Evolutionary conservation across 2,888 invertebrate genomes (phyloP).

Genomic region (Hofmannophila pseudospretella): DNA sequence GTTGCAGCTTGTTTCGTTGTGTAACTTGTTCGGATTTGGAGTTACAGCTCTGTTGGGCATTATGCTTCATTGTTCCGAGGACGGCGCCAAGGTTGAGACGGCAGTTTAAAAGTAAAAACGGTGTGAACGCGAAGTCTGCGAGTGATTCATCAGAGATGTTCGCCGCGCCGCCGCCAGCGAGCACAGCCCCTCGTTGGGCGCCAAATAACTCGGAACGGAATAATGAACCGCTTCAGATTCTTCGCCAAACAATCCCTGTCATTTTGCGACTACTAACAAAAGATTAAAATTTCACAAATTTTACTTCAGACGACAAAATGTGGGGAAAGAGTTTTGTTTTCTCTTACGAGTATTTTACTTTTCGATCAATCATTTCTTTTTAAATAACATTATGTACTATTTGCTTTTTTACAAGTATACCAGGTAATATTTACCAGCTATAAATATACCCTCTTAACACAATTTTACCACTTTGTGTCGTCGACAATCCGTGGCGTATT

Average conservation of each 20-base stretch:
- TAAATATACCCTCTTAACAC: too few species aligned
- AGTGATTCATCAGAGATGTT: constrained; percentile 50
- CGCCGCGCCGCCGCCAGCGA: constrained; percentile 27
- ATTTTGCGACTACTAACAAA: constrained; percentile 40
- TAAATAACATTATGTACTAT: too few species aligned
- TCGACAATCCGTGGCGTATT: too few species aligned
- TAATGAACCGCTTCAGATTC: constrained; percentile 59
- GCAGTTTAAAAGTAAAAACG: constrained; percentile 34
- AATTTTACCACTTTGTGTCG: too few species aligned
- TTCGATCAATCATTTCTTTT: background rate
- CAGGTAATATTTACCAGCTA: too few species aligned
- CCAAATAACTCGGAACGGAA: constrained; percentile 61
- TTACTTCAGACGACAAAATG: constrained; percentile 7
- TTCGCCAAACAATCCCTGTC: constrained; percentile 53
- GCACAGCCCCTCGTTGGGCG: constrained; percentile 50
- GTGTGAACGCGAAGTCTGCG: constrained; percentile 30
- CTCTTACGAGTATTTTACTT: too few species aligned
- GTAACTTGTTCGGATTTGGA: constrained; percentile 57
- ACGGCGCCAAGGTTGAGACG: constrained; percentile 17
- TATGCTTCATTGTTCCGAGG: constrained; percentile 23
- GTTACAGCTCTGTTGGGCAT: constrained; percentile 39
- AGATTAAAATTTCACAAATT: constrained; percentile 45
- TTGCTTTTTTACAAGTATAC: too few species aligned
- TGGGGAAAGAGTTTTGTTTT: background rate
- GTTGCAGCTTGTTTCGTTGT: constrained; percentile 70